Evolutionary conservation across 2,113 vertebrate genomes (phyloP).

Genomic region (Rostratula benghalensis): DNA sequence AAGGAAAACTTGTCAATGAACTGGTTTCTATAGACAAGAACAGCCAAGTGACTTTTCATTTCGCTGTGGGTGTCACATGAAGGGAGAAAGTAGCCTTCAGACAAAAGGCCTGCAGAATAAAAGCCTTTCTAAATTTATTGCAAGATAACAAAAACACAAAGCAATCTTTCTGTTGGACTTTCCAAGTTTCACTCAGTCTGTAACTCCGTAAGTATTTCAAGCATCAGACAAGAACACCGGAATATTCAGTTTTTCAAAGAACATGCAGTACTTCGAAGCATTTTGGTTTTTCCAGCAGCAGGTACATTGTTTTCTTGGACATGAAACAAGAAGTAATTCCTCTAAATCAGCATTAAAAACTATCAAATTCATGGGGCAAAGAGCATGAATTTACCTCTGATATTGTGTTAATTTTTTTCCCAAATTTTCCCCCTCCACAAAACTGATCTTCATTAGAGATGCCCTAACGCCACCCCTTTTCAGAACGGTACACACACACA

Average conservation of each 20-base stretch:
- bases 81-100: not conserved
- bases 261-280: not conserved
- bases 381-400: not conserved
- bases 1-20: not conserved
- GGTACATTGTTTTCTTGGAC: not conserved
- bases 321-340: not conserved
- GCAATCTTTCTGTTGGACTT: not conserved
- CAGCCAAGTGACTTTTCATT: not conserved
- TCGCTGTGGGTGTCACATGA: not conserved
- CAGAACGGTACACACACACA: not conserved
- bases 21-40: not conserved
- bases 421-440: not conserved
- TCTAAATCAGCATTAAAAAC: not conserved
- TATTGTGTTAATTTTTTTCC: not conserved
- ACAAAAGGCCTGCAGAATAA: constrained; percentile 12
- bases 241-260: not conserved
- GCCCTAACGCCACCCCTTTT: not conserved
- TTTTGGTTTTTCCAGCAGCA: not conserved
- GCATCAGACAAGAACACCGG: not conserved
- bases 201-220: not conserved
- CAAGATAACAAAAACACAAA: not conserved
- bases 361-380: not conserved
- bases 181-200: not conserved
- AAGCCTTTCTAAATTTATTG: not conserved
- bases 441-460: not conserved